Conservation (phyloP, 2,113 vertebrate species). For the Morone chrysops region DNA sequence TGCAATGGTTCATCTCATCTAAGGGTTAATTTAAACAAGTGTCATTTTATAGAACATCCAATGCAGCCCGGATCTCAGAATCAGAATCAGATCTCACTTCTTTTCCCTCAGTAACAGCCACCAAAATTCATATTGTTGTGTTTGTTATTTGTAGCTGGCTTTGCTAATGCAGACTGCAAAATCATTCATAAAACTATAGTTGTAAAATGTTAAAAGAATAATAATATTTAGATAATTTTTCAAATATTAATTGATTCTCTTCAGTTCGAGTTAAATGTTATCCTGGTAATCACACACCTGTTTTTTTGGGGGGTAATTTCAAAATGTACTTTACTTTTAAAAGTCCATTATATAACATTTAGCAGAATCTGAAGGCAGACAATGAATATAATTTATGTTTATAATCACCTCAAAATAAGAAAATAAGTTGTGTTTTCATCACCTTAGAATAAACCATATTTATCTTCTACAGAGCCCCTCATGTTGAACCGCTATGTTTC, state of each 20-base stretch:
- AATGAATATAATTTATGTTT: too few relatives aligned
- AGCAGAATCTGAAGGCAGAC: too few relatives aligned
- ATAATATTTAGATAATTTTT: neutral
- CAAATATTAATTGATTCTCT: neutral
- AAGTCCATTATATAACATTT: too few relatives aligned
- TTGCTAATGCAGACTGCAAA: neutral
- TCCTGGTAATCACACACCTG: too few relatives aligned
- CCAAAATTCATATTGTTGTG: neutral
- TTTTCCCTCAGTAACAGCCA: neutral
- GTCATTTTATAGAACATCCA: constrained; percentile 36
- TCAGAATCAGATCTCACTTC: neutral
- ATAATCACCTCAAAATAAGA: too few relatives aligned
- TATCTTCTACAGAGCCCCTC: too few relatives aligned
- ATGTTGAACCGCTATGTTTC: too few relatives aligned
- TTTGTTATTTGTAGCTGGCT: neutral
- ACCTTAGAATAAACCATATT: too few relatives aligned
- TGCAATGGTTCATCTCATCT: constrained; percentile 22
- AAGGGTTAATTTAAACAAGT: constrained; percentile 1
- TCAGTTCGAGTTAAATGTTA: neutral
- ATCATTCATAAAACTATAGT: neutral
- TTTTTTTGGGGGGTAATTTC: neutral
- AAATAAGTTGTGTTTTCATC: too few relatives aligned
- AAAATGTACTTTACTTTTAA: neutral
- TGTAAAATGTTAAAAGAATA: neutral
- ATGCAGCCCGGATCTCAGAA: neutral